Percentiles rank a stretch among this genome's conserved stretches.
phyloP scores from a whole-genome alignment of 2,113 vertebrate genomes.

The Raphicerus campestris region DNA sequence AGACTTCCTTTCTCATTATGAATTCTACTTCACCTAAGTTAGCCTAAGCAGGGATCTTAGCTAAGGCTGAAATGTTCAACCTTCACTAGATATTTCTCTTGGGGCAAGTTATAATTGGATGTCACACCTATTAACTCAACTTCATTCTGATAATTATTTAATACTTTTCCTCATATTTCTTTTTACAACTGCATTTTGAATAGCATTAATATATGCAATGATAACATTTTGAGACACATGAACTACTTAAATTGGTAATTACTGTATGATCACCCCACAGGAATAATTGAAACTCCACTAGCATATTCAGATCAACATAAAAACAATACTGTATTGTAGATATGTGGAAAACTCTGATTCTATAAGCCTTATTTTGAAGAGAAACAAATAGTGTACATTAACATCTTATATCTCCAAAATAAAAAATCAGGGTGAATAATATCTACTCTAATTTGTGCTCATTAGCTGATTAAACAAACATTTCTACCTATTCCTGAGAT shows the following conservation, averaged over 20 bases:
- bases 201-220: conserved; percentile 77
- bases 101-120: conserved; percentile 87
- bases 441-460: conserved; percentile 20
- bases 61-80: conserved; percentile 72
- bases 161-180: conserved; percentile 67
- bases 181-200: conserved; percentile 75
- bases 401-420: not conserved
- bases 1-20: conserved; percentile 15
- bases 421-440: conserved; percentile 24
- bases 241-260: conserved; percentile 72
- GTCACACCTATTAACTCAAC: conserved; percentile 85
- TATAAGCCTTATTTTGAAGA: conserved; percentile 28
- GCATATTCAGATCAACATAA: conserved; percentile 25
- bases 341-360: not conserved
- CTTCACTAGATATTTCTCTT: conserved; percentile 80
- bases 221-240: conserved; percentile 76
- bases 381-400: not conserved
- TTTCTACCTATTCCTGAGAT: not conserved
- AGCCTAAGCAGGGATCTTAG: conserved; percentile 67
- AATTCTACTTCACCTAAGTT: conserved; percentile 39
- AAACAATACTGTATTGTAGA: conserved; percentile 32
- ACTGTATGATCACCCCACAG: conserved; percentile 30
- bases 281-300: conserved; percentile 31
- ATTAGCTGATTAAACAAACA: conserved; percentile 10
- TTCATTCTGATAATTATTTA: conserved; percentile 85